phyloP scores from a whole-genome alignment of 23 tunicate species.

The Trididemnum clinides region DNA sequence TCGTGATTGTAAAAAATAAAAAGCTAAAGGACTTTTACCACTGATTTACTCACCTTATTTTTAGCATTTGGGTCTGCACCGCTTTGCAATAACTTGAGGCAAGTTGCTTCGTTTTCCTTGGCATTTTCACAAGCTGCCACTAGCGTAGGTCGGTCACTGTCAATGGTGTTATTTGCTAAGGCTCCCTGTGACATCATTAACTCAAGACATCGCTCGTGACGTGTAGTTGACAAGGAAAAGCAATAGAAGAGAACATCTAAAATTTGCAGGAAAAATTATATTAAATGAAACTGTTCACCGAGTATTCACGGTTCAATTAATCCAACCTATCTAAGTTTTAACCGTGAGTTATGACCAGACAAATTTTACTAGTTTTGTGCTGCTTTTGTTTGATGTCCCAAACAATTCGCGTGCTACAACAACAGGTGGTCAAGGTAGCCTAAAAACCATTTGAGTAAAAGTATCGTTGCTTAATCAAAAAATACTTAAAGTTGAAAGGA shows the following conservation, averaged over 20 bases:
- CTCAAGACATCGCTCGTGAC: constrained; percentile 81
- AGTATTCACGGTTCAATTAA: too few relatives aligned
- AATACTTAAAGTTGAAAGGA: too few relatives aligned
- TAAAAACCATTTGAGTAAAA: too few relatives aligned
- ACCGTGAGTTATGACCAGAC: too few relatives aligned
- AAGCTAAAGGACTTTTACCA: too few relatives aligned
- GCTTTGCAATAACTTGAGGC: constrained; percentile 71
- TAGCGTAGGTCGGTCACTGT: constrained; percentile 58
- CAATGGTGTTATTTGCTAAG: constrained; percentile 50
- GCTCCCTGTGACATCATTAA: constrained; percentile 74
- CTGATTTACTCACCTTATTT: constrained; percentile 74
- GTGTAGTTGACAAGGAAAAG: constrained; percentile 70
- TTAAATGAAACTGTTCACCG: neutral
- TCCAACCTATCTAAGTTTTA: too few relatives aligned
- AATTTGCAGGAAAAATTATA: neutral
- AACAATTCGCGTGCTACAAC: too few relatives aligned
- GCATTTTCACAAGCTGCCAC: constrained; percentile 70
- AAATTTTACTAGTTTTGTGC: too few relatives aligned
- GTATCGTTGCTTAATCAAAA: too few relatives aligned
- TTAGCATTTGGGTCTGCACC: constrained; percentile 83
- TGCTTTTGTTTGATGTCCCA: too few relatives aligned
- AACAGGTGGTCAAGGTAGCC: too few relatives aligned
- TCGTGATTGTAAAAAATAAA: too few relatives aligned
- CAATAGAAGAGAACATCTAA: constrained; percentile 88
- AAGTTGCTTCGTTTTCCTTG: constrained; percentile 62